Conservation (phyloP, 2,888 invertebrate genomes). For the Chrysotoxum bicinctum region DNA sequence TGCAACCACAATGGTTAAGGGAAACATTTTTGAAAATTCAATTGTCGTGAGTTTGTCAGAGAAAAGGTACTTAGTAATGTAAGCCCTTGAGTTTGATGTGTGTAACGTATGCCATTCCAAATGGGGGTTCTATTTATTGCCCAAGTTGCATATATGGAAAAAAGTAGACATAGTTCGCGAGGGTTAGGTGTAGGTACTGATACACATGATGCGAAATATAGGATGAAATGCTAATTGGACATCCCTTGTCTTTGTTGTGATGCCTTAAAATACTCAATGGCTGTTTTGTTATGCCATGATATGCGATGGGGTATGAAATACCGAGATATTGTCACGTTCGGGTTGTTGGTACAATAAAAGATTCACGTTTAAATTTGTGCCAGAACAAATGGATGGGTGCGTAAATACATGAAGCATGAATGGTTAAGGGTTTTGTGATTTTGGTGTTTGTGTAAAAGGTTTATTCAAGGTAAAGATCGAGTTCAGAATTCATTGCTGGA, state of each 20-base stretch:
- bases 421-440: conserved; percentile 12
- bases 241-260: conserved; percentile 40
- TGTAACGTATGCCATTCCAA: conserved; percentile 6
- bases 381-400: conserved; percentile 31
- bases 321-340: conserved; percentile 68
- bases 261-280: conserved; percentile 32
- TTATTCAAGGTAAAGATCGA: conserved; percentile 56
- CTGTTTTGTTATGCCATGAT: conserved; percentile 26
- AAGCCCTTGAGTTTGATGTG: conserved; percentile 63
- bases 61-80: conserved; percentile 69
- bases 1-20: conserved; percentile 46
- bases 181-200: neutral
- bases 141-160: neutral
- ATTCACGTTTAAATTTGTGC: conserved; percentile 47
- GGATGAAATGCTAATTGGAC: conserved; percentile 56
- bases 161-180: conserved; percentile 3
- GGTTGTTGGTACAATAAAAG: conserved; percentile 62
- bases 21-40: conserved; percentile 62
- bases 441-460: conserved; percentile 18
- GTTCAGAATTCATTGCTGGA: conserved; percentile 36
- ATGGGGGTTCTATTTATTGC: conserved; percentile 30
- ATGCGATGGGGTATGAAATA: conserved; percentile 38
- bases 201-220: neutral
- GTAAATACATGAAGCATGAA: conserved; percentile 44
- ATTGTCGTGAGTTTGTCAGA: conserved; percentile 71